Evolutionary conservation across 2,888 invertebrate genomes (phyloP).

Genomic region (Gibbula magus): DNA sequence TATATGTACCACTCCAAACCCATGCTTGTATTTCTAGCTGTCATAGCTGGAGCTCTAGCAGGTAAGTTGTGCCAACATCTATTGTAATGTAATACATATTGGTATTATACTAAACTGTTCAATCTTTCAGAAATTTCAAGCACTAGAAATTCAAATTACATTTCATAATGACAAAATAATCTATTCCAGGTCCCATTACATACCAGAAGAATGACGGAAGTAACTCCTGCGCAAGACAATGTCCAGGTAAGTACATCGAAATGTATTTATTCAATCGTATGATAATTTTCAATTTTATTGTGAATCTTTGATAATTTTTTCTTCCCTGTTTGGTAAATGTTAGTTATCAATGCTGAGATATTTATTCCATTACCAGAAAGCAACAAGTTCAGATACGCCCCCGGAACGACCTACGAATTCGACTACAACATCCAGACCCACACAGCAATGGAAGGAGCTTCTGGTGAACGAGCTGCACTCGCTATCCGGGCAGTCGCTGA

Average conservation of each 20-base stretch:
- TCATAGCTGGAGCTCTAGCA: conserved; percentile 25
- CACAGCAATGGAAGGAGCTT: conserved; percentile 83
- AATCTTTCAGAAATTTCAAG: background rate
- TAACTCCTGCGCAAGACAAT: conserved; percentile 30
- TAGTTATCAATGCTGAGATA: too few relatives aligned
- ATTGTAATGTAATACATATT: background rate
- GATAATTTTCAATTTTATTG: too few relatives aligned
- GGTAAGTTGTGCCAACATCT: background rate
- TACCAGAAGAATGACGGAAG: background rate
- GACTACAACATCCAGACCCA: conserved; percentile 83
- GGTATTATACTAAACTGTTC: background rate
- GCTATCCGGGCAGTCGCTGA: conserved; percentile 73
- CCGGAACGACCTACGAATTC: conserved; percentile 87
- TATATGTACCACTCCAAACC: too few relatives aligned
- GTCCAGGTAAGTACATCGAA: conserved; percentile 31
- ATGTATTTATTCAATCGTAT: too few relatives aligned
- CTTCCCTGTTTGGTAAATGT: too few relatives aligned
- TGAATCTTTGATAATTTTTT: too few relatives aligned
- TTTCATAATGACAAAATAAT: background rate
- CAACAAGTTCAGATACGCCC: conserved; percentile 75
- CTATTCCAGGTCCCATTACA: conserved; percentile 25
- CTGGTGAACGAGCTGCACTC: conserved; percentile 75
- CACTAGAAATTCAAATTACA: too few relatives aligned
- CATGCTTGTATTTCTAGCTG: background rate
- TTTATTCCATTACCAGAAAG: conserved; percentile 43